These are phyloP conservation scores for Hedya salicella DNA, from an alignment of 2,888 invertebrate species.

Conservation along the genomic window DNA sequence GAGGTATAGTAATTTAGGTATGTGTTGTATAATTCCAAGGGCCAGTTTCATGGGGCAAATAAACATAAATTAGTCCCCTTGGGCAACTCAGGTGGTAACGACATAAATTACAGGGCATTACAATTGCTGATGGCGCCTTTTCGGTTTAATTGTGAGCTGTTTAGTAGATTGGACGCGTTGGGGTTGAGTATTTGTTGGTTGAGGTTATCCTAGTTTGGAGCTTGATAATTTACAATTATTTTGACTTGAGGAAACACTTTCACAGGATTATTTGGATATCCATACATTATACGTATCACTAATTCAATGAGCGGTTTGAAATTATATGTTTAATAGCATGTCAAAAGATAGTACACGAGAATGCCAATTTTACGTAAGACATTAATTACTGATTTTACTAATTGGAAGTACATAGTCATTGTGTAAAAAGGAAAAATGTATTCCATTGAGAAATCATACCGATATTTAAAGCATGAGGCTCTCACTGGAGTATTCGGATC, in stretches of 20 bases:
- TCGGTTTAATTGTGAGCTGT: constrained; percentile 23
- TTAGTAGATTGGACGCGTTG: constrained; percentile 7
- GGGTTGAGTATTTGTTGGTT: neutral
- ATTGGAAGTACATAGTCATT: no score
- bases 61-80: constrained; percentile 41
- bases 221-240: neutral
- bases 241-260: neutral
- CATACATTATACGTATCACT: no score
- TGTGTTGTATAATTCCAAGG: constrained; percentile 14
- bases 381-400: no score
- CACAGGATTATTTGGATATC: no score
- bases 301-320: no score
- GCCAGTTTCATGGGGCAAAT: constrained; percentile 37
- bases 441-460: no score
- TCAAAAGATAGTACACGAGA: no score
- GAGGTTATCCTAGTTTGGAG: neutral
- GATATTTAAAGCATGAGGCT: no score
- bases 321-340: no score
- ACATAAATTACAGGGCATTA: constrained; percentile 40
- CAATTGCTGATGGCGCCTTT: constrained; percentile 39
- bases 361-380: no score
- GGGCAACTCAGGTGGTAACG: constrained; percentile 38
- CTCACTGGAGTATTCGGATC: no score
- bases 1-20: constrained; percentile 4
- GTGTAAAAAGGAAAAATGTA: no score